Base-by-base conservation (phyloP, 2,113 vertebrate genomes). In the Camelus dromedarius region DNA sequence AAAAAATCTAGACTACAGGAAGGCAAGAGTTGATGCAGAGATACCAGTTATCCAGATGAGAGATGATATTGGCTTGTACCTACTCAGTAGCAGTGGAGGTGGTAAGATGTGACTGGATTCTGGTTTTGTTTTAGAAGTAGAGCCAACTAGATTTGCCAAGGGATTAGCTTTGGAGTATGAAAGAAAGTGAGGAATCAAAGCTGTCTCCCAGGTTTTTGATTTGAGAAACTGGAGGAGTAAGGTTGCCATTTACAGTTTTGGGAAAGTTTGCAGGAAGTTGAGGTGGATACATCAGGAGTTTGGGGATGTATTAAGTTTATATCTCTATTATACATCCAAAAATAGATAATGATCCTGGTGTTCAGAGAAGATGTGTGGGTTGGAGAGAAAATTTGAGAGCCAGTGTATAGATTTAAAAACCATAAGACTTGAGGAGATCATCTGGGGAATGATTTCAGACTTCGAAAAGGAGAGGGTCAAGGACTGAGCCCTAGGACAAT, bases 51-150 rank as follows among this genome's bases (percentile, higher is more conserved):
- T 35, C 20, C 26, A 62, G 1, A 16, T 73, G 38, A 73, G 11
- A 60, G 24, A 89, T n/a, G 24, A 60, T 60, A 16, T 13, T 72
- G n/a, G 22, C 18, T 54, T 64, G n/a, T 20, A 22, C 46, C 62
- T 75, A 26, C 48, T 54, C 1, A 75, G 32, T 12, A 64, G 32
- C 32, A 52, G 38, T 35, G 38, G 52, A 66, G 28, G 18, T 70
- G 73, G 3, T 48, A 24, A 95, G 19, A 82, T 87, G 28, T 35
- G 35, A 76, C 9, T 30, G 28, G 32, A 60, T 82, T 76, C 58
- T 88, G 24, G 6, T 93, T 93, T 79, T 75, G 30, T 69, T 80
- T 92, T 89, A 83, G 80, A 89, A 60, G 30, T 35, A 64, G 26
- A 69, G 30, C 4, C 46, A 87, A 64, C 9, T 89, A 70, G 16